Evolutionary conservation across 2,888 invertebrate species (phyloP).

Genomic region (Erynnis tages): DNA sequence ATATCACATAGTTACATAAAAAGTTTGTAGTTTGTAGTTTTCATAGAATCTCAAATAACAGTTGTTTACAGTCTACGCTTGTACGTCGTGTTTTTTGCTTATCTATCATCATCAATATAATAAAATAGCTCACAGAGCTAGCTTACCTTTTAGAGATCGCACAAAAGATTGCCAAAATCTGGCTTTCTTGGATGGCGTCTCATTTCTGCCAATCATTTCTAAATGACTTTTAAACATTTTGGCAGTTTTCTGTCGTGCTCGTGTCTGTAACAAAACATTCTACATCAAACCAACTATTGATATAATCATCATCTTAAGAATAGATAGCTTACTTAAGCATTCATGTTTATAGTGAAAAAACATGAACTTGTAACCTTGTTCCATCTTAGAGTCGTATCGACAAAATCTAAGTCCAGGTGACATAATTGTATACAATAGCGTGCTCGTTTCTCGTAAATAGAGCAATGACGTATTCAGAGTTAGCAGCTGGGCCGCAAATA

Average conservation of each 20-base stretch:
- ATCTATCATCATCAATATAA: too few species aligned
- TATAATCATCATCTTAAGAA: background rate
- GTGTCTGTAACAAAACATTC: slow-evolving; percentile 83
- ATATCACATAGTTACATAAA: too few species aligned
- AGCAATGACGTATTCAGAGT: slow-evolving; percentile 70
- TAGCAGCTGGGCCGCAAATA: slow-evolving; percentile 71
- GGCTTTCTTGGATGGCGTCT: slow-evolving; percentile 95
- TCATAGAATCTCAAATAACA: too few species aligned
- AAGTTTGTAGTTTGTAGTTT: too few species aligned
- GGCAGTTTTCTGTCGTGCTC: slow-evolving; percentile 86
- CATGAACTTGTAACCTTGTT: slow-evolving; percentile 51
- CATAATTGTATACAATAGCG: slow-evolving; percentile 69
- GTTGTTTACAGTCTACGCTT: too few species aligned
- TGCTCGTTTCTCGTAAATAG: slow-evolving; percentile 69
- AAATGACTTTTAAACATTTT: slow-evolving; percentile 95
- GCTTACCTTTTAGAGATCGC: slow-evolving; percentile 93
- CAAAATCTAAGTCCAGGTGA: slow-evolving; percentile 60
- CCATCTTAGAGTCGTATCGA: slow-evolving; percentile 35
- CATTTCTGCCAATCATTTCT: slow-evolving; percentile 96
- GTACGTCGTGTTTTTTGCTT: too few species aligned
- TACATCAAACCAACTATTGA: background rate
- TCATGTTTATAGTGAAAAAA: slow-evolving; percentile 31
- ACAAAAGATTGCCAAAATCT: slow-evolving; percentile 97
- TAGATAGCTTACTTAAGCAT: too few species aligned
- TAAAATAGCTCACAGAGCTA: too few species aligned